phyloP scores from a whole-genome alignment of 1,140 invertebrate genomes.

The Eulimnadia texana region DNA sequence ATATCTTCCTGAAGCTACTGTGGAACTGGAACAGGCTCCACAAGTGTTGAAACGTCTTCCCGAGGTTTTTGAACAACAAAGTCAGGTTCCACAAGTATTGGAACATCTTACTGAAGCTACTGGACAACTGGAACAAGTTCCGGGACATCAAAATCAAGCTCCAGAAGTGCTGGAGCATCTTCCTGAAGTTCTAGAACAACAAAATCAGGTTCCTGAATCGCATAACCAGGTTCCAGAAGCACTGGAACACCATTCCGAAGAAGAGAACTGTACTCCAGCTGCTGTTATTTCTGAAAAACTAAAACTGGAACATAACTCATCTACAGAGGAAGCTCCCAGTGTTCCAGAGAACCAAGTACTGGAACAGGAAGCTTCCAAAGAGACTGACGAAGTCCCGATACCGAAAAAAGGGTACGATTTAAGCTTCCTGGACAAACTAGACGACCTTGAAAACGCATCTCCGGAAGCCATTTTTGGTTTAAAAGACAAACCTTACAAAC shows the following conservation, averaged over 20 bases:
- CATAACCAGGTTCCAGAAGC: not conserved
- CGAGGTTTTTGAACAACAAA: not conserved
- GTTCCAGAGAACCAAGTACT: not conserved
- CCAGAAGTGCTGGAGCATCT: not conserved
- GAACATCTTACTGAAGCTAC: not conserved
- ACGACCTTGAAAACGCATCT: slow-evolving; percentile 8
- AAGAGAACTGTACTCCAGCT: not conserved
- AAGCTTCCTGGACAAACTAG: slow-evolving; percentile 11
- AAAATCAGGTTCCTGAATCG: not conserved
- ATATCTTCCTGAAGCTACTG: not conserved
- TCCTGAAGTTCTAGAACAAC: not conserved
- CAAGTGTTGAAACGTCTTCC: not conserved
- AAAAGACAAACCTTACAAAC: not conserved
- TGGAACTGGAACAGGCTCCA: not conserved
- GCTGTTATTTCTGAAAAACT: not conserved
- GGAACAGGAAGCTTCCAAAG: too few species aligned
- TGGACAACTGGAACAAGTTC: not conserved
- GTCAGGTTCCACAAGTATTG: not conserved
- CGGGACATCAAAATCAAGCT: not conserved
- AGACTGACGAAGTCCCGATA: not conserved
- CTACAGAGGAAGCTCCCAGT: not conserved
- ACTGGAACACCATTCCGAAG: not conserved
- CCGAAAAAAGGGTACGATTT: slow-evolving; percentile 15
- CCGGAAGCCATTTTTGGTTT: not conserved
- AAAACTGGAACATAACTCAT: too few species aligned